Evolutionary conservation across 2,113 vertebrate genomes (phyloP).

Genomic region (Emydura subglobosa): DNA sequence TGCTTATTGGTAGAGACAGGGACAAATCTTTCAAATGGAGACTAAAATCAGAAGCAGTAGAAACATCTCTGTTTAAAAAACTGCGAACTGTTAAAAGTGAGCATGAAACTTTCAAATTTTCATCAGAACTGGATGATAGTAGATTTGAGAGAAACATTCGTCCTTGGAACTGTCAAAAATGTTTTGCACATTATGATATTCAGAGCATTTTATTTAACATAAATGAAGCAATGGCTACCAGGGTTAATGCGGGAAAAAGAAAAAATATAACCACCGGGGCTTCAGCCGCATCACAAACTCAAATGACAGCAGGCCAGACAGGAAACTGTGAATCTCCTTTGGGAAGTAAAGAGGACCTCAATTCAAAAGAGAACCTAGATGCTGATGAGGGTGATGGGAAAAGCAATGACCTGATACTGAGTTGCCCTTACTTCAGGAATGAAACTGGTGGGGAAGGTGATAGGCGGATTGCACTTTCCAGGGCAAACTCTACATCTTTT

Average conservation of each 20-base stretch:
- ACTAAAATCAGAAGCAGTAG: constrained; percentile 90
- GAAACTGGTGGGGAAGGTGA: constrained; percentile 96
- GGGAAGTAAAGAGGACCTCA: constrained; percentile 94
- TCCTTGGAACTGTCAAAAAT: constrained; percentile 91
- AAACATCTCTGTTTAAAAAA: constrained; percentile 93
- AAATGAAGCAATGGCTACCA: constrained; percentile 91
- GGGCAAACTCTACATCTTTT: constrained; percentile 88
- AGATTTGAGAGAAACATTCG: constrained; percentile 80
- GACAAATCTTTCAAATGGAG: constrained; percentile 92
- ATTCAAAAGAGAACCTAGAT: constrained; percentile 93
- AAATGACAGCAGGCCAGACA: constrained; percentile 73
- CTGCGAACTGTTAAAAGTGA: constrained; percentile 92
- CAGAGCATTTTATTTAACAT: constrained; percentile 97
- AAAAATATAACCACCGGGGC: constrained; percentile 97
- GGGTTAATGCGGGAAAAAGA: constrained; percentile 88
- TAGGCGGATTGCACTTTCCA: constrained; percentile 91
- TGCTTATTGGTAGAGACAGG: constrained; percentile 87
- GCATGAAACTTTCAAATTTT: constrained; percentile 88
- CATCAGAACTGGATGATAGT: constrained; percentile 86
- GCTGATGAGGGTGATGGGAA: constrained; percentile 96
- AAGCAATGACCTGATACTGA: constrained; percentile 90
- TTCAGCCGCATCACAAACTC: constrained; percentile 91
- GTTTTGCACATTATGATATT: constrained; percentile 97
- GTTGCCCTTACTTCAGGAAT: constrained; percentile 94
- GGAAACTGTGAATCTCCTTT: constrained; percentile 89